These are phyloP conservation scores for Catocala nupta DNA, from an alignment of 2,888 invertebrate genomes.

Conservation along the genomic window DNA sequence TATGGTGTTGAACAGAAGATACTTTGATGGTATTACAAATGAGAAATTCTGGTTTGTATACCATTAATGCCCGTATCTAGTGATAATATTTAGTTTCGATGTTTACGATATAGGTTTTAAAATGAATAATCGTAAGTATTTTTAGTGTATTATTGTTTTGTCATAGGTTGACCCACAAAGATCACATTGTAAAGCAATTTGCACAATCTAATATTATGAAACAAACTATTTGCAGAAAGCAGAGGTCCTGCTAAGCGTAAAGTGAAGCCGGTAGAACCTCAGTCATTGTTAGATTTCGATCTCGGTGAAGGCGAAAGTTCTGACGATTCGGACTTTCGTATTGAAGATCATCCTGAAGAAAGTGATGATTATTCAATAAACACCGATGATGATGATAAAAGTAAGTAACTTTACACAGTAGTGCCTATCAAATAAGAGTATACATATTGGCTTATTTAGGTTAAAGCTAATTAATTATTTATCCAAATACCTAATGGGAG, in stretches of 20 bases:
- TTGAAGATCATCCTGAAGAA: conserved; percentile 94
- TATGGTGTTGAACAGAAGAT: background rate
- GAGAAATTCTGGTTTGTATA: background rate
- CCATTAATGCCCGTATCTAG: background rate
- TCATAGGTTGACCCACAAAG: conserved; percentile 5
- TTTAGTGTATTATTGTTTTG: conserved; percentile 8
- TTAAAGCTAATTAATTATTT: no score
- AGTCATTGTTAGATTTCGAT: conserved; percentile 93
- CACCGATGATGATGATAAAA: conserved; percentile 89
- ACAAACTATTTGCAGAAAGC: conserved; percentile 62
- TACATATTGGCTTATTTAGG: no score
- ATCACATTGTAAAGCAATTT: conserved; percentile 2
- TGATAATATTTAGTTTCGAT: background rate
- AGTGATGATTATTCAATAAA: conserved; percentile 92
- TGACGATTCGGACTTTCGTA: conserved; percentile 97
- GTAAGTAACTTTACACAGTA: conserved; percentile 62
- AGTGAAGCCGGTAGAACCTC: conserved; percentile 93
- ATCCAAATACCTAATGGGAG: no score
- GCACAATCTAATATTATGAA: conserved; percentile 11
- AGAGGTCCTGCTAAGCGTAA: conserved; percentile 93
- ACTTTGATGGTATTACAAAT: background rate
- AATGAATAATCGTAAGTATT: conserved; percentile 62
- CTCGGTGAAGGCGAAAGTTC: conserved; percentile 96
- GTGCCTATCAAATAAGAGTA: no score
- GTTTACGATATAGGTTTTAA: conserved; percentile 15